Percentiles rank a stretch among this genome's conserved stretches.
These are phyloP conservation scores for Fratercula arctica DNA, from an alignment of 2,797 vertebrate species.

Conservation along the genomic window DNA sequence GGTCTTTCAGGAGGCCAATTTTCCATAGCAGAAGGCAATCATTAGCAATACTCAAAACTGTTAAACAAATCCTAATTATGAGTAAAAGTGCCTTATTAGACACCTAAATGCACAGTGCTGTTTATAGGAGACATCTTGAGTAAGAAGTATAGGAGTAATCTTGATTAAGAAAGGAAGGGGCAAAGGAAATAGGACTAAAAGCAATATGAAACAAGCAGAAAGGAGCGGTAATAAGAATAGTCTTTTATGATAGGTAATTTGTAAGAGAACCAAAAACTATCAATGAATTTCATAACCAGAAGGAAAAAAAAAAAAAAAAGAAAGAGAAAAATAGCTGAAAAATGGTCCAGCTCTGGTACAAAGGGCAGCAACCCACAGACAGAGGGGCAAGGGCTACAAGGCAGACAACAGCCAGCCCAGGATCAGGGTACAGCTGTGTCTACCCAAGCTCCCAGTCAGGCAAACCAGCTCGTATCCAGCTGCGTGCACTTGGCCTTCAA, in stretches of 20 bases:
- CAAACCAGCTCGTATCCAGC: background rate
- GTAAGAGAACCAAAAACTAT: background rate
- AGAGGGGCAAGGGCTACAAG: background rate
- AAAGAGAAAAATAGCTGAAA: background rate
- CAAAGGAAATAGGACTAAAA: background rate
- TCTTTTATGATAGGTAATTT: background rate
- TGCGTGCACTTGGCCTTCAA: background rate
- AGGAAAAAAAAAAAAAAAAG: background rate
- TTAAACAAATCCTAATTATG: background rate
- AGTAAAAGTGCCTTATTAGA: background rate
- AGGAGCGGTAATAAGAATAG: background rate
- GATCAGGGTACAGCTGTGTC: background rate
- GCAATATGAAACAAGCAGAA: background rate
- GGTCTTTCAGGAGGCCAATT: background rate
- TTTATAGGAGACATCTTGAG: background rate
- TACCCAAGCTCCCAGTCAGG: too few species aligned
- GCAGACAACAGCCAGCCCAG: background rate
- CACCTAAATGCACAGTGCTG: background rate
- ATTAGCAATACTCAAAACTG: background rate
- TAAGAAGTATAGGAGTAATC: background rate
- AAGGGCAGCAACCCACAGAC: background rate
- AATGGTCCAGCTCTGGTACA: background rate
- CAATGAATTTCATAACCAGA: background rate
- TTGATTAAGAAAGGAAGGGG: background rate
- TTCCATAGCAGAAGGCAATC: background rate